Conservation (phyloP, 2,113 vertebrate species). For the Gadus chalcogrammus region DNA sequence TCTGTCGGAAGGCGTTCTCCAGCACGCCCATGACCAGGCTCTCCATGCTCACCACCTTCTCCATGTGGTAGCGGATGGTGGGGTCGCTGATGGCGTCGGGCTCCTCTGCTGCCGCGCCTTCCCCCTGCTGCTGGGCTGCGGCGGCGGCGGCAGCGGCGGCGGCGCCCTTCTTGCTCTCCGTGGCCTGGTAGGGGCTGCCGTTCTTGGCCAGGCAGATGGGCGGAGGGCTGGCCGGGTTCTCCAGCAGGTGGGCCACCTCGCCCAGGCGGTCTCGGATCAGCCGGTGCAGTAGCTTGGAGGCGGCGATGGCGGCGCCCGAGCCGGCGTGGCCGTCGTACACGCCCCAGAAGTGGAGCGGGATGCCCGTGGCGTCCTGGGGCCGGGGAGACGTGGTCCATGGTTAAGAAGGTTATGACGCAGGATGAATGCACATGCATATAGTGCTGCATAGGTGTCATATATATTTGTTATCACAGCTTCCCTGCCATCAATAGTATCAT, state of each 20-base stretch:
- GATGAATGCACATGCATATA: too few species aligned
- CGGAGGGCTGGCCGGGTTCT: slow-evolving; percentile 73
- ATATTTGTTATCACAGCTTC: too few species aligned
- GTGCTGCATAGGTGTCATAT: too few species aligned
- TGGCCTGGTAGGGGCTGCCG: slow-evolving; percentile 29
- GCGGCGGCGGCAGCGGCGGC: slow-evolving; percentile 15
- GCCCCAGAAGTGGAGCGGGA: slow-evolving; percentile 91
- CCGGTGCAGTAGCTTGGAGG: slow-evolving; percentile 84
- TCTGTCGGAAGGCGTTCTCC: slow-evolving; percentile 91
- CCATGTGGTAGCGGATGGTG: slow-evolving; percentile 82
- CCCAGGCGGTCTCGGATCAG: slow-evolving; percentile 87
- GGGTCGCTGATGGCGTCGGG: slow-evolving; percentile 64
- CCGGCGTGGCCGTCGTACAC: slow-evolving; percentile 94
- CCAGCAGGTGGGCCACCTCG: slow-evolving; percentile 86
- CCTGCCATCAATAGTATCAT: too few species aligned
- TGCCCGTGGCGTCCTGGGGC: slow-evolving; percentile 73
- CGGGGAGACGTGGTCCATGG: background rate
- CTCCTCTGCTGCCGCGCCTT: slow-evolving; percentile 49
- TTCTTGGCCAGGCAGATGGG: slow-evolving; percentile 80
- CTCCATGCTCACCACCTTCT: slow-evolving; percentile 89
- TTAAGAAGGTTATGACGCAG: background rate
- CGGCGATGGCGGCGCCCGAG: slow-evolving; percentile 87
- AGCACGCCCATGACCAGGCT: slow-evolving; percentile 92
- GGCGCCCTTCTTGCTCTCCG: slow-evolving; percentile 66
- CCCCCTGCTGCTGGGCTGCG: slow-evolving; percentile 14